Evolutionary conservation across 2,888 invertebrate species (phyloP), one percentile per base, ranked within the genome.

Genomic region (Ectemnius continuus): DNA sequence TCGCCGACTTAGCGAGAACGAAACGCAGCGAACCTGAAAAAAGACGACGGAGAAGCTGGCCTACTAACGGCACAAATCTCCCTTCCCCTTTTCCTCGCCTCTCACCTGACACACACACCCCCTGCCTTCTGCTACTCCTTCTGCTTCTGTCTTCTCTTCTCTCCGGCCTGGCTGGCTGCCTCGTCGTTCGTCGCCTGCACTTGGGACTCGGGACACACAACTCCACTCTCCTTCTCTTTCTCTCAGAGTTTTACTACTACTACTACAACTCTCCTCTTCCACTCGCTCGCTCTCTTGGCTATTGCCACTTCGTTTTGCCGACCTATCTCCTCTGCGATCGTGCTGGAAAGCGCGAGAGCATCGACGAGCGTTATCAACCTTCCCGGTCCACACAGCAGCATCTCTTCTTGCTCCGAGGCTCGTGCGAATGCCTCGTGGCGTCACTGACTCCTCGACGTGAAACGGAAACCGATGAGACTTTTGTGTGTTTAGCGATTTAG

Each of bases 11-110:
- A 68, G 70, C 63, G 67, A 67, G 70, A 67, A 71, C 66, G 67
- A 74, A 76, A 78, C 76, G 67, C 73, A 58, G 62, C 62, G 71
- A 82, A 81, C 82, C 74, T 82, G 81, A 78, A 84, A 84, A 84
- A 81, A 81, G 82, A 82, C 83, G 79, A 70, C 75, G 66, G 70
- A 81, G 81, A 79, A 79, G 78, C 79, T 85, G 86, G 84, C 85
- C 86, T 81, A 86, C 81, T 87, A 86, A 87, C 87, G 86, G 86
- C 85, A 85, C 82, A 82, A 75, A 75, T 75, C 70, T 61, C 67
- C 69, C 63, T 36, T 48, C 28, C 64, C 47, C 26, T 68, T 60
- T 68, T 8, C 18, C 47, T 47, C 13, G 14, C 61, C 18, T 36
- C 52, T 52, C 52, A 52, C 52, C 52, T 52, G 52, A 52, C n/a